Conservation (phyloP, 2,888 invertebrate species). For the Petrophora chlorosata region DNA sequence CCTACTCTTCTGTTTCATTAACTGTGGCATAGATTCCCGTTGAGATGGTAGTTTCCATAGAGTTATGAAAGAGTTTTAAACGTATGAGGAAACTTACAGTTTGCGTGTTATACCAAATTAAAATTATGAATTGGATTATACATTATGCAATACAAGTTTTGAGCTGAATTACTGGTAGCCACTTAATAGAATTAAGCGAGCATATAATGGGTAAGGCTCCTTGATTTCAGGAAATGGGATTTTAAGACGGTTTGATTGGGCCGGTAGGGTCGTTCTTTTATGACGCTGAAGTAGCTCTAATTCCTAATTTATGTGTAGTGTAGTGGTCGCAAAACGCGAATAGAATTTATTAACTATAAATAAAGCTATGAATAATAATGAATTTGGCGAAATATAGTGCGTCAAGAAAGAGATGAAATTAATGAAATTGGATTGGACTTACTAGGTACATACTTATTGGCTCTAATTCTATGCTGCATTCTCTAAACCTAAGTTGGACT, state of each 20-base stretch:
- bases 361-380: too few species aligned
- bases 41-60: slow-evolving; percentile 48
- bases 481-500: too few species aligned
- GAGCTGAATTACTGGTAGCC: background rate
- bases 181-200: slow-evolving; percentile 18
- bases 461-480: too few species aligned
- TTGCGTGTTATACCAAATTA: slow-evolving; percentile 33
- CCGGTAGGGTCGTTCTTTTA: background rate
- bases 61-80: slow-evolving; percentile 44
- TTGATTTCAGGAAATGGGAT: slow-evolving; percentile 5
- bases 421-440: too few species aligned
- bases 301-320: too few species aligned
- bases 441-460: too few species aligned
- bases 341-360: too few species aligned
- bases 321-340: too few species aligned
- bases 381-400: too few species aligned
- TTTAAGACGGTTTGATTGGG: background rate
- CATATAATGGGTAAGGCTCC: background rate
- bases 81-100: slow-evolving; percentile 38
- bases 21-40: slow-evolving; percentile 28
- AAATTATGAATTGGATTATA: slow-evolving; percentile 31
- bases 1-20: background rate
- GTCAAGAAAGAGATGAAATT: too few species aligned
- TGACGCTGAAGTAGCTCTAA: too few species aligned
- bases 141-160: slow-evolving; percentile 25